Evolutionary conservation across 2,797 vertebrate genomes (phyloP).

Genomic region (Potorous gilbertii): DNA sequence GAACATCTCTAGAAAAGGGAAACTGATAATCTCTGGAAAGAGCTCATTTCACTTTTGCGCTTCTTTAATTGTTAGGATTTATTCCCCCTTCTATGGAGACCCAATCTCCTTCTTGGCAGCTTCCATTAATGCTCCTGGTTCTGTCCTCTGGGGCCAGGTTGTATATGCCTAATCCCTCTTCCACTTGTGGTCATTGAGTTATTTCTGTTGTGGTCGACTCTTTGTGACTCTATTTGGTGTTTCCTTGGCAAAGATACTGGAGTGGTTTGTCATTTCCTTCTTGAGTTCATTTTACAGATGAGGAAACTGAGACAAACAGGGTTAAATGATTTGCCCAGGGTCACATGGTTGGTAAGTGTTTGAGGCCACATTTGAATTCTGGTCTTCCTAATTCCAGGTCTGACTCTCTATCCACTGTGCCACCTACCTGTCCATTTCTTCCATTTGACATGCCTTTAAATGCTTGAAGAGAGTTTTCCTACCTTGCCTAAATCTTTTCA

Average conservation of each 20-base stretch:
- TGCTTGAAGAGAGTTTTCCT: neutral
- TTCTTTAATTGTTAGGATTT: neutral
- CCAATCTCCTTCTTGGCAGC: neutral
- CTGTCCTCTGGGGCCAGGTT: neutral
- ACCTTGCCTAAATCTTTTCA: neutral
- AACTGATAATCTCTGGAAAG: neutral
- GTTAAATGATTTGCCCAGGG: neutral
- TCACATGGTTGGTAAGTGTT: neutral
- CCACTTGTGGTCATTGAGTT: neutral
- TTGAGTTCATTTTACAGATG: neutral
- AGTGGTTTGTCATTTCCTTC: neutral
- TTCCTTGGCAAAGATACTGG: neutral
- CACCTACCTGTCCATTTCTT: neutral
- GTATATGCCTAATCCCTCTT: neutral
- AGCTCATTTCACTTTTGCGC: neutral
- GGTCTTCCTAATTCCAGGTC: neutral
- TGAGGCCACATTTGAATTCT: neutral
- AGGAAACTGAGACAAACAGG: neutral
- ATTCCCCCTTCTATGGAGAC: neutral
- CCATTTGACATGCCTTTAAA: neutral
- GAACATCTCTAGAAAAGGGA: neutral
- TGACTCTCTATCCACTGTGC: neutral
- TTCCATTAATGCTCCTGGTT: neutral
- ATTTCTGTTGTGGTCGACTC: neutral
- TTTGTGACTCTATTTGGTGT: neutral